phyloP scores from a whole-genome alignment of 2,113 vertebrate genomes.

The Aythya baeri region DNA sequence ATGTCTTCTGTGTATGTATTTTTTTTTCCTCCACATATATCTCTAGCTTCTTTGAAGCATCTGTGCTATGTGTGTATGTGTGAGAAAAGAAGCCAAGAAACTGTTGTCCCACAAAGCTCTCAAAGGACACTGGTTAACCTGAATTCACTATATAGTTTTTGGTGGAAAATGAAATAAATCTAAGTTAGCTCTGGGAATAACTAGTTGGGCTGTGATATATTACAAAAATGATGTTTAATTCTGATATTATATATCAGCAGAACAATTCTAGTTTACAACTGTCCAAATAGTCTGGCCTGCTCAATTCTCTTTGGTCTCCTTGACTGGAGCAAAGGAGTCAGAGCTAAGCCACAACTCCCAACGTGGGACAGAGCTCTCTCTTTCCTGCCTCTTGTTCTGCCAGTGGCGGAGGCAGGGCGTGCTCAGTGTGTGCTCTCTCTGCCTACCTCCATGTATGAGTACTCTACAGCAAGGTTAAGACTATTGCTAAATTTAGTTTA shows the following conservation, averaged over 20 bases:
- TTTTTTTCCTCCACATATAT: neutral
- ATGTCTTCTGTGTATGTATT: neutral
- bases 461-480: neutral
- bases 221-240: slow-evolving; percentile 8
- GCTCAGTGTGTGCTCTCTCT: neutral
- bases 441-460: neutral
- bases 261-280: neutral
- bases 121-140: slow-evolving; percentile 52
- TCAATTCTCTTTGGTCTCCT: neutral
- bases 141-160: neutral
- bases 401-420: neutral
- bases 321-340: slow-evolving; percentile 10
- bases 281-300: neutral
- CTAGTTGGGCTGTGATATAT: neutral
- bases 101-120: slow-evolving; percentile 35
- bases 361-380: neutral
- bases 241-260: neutral
- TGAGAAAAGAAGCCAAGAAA: slow-evolving; percentile 3
- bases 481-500: neutral
- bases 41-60: neutral
- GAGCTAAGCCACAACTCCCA: slow-evolving; percentile 2
- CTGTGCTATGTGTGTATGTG: neutral
- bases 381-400: neutral
- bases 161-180: slow-evolving; percentile 10
- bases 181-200: neutral